Percentiles rank a stretch among this genome's conserved stretches.
These are phyloP conservation scores for Hycleus cichorii DNA, from an alignment of 1,140 invertebrate genomes.

Conservation along the genomic window DNA sequence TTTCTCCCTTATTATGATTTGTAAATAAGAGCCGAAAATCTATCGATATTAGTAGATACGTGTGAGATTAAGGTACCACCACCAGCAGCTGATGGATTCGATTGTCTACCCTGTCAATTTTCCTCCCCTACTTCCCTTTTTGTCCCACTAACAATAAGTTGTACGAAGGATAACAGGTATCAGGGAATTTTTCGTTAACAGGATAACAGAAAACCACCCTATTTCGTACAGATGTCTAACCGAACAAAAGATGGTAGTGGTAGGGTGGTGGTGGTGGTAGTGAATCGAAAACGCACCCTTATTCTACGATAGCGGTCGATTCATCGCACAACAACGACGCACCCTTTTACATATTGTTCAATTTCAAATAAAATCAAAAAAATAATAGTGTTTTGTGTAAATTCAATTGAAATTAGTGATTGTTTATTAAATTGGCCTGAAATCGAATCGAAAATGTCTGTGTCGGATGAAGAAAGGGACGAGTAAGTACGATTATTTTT, in stretches of 20 bases:
- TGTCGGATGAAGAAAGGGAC: slow-evolving; percentile 47
- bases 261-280: background rate
- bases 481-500: slow-evolving; percentile 41
- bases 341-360: slow-evolving; percentile 5
- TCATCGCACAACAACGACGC: slow-evolving; percentile 6
- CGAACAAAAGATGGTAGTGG: no score
- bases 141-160: background rate
- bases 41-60: no score
- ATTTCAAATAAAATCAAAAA: no score
- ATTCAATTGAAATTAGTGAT: background rate
- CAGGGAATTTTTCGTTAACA: background rate
- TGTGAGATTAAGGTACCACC: no score
- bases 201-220: background rate
- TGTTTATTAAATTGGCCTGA: background rate
- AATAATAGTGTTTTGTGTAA: background rate
- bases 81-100: no score
- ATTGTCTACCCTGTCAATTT: no score
- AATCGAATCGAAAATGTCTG: slow-evolving; percentile 30
- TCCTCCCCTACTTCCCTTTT: background rate
- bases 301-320: slow-evolving; percentile 10
- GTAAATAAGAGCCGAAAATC: no score
- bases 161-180: background rate
- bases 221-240: background rate
- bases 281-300: slow-evolving; percentile 2
- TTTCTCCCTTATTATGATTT: no score